Base-by-base conservation (phyloP, 92 coral and sea anemone species). In the Siderastrea radians region DNA sequence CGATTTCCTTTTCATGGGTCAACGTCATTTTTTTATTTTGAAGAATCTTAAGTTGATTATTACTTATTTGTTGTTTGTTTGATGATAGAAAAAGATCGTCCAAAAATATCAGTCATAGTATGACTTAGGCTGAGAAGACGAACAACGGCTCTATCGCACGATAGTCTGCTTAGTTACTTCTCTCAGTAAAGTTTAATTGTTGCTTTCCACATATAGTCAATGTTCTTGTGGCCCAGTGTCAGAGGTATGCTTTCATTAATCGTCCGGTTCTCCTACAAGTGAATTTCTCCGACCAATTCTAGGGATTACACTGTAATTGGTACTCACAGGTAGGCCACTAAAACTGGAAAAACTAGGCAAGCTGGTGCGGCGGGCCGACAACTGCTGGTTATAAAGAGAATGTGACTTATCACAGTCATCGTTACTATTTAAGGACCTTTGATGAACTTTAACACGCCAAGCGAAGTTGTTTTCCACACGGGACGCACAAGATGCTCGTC, bases 381-480 rank as follows among this genome's bases (percentile, higher is more conserved):
- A 67, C 7, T 43, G 47, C 2, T 38, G 72, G 49, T 6, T 8
- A 48, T 3, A 11, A 38, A 5, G 46, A 7, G 70, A 48, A 9
- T 62, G 38, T 45, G 5, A 16, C 15, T 26, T 77, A 5, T 62
- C 71, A 46, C 15, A 12, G 14, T 78, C 82, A 8, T 61, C 70
- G 38, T 46, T 45, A 16, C 61, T 61, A 52, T 78, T 58, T 1
- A 78, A 16, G 10, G 54, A 58, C 54, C 71, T 46, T 48, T 47
- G 38, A 19, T 61, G 71, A 16, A 60, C 57, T 17, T 78, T 60
- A 1, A 78, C 70, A 2, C 82, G 70, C 82, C 82, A 78, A 44
- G 12, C 69, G 3, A 71, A 78, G 10, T 53, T 19, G 61, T 26
- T 51, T 74, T 51, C 62, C 14, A 2, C 15, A 14, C 10, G 5